These are phyloP conservation scores for Tenthredo livida DNA, from an alignment of 2,888 invertebrate species.

Conservation along the genomic window DNA sequence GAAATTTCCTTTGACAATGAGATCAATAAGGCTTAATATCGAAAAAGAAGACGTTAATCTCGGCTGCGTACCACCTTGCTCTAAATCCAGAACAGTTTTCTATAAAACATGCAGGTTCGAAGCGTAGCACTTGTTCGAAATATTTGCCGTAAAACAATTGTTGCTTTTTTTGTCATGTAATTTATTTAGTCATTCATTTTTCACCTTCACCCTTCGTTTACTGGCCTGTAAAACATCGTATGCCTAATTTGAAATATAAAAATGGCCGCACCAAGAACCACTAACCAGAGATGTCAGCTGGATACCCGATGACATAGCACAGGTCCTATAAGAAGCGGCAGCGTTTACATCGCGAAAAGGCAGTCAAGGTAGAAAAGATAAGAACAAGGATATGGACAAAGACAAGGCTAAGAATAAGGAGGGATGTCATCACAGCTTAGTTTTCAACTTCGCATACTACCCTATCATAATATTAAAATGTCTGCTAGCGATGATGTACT, in stretches of 20 bases:
- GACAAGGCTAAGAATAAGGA: constrained; percentile 34
- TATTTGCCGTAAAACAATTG: neutral
- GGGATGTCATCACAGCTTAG: constrained; percentile 21
- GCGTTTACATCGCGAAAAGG: constrained; percentile 25
- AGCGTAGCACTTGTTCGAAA: neutral
- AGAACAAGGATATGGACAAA: constrained; percentile 24
- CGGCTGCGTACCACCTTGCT: neutral
- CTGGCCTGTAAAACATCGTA: neutral
- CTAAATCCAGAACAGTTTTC: neutral
- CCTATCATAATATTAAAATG: constrained; percentile 61
- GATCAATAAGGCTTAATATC: constrained; percentile 37
- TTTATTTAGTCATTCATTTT: neutral
- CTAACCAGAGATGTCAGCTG: constrained; percentile 13
- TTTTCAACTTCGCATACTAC: constrained; percentile 13
- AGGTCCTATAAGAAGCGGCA: constrained; percentile 19
- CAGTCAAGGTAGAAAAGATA: constrained; percentile 12
- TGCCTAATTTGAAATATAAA: neutral
- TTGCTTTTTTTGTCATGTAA: neutral
- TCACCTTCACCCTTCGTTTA: neutral
- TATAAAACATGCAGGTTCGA: neutral
- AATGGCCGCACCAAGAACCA: neutral
- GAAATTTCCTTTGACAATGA: constrained; percentile 15
- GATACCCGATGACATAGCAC: constrained; percentile 31
- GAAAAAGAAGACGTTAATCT: constrained; percentile 35
- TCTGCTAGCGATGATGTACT: constrained; percentile 62